Percentiles rank a stretch among this genome's conserved stretches.
phyloP scores from a whole-genome alignment of 2,113 vertebrate species.

The Mesitornis unicolor region DNA sequence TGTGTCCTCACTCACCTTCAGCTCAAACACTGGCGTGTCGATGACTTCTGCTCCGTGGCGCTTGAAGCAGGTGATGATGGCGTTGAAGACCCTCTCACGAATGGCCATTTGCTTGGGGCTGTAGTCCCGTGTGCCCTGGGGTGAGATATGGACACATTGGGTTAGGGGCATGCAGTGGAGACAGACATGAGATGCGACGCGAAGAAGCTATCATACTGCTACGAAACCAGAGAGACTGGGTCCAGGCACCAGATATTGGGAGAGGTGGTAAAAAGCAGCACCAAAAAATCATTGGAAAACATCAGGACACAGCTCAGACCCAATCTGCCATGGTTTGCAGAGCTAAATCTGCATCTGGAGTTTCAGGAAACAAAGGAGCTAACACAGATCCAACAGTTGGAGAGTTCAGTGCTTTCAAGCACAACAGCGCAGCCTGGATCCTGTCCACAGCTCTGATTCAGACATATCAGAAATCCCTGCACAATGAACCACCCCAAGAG shows the following conservation, averaged over 20 bases:
- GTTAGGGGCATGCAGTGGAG: neutral
- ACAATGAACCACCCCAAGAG: neutral
- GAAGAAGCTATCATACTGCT: neutral
- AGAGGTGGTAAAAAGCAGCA: neutral
- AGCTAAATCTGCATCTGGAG: neutral
- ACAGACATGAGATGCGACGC: fast-evolving
- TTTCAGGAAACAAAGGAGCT: neutral
- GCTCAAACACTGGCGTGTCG: constrained; percentile 95
- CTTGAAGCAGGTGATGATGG: constrained; percentile 88
- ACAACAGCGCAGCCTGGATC: neutral
- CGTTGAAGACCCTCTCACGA: constrained; percentile 89
- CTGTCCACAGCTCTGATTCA: neutral
- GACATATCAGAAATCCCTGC: fast-evolving
- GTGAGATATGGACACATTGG: fast-evolving
- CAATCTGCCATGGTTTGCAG: neutral
- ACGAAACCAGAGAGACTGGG: neutral
- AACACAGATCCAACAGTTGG: neutral
- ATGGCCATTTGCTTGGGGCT: constrained; percentile 97
- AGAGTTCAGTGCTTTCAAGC: fast-evolving
- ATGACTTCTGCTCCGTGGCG: constrained; percentile 96
- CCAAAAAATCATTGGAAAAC: neutral
- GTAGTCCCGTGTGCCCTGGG: constrained; percentile 91
- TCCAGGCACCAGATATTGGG: fast-evolving
- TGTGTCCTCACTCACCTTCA: constrained; percentile 83
- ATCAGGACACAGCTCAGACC: neutral